phyloP scores from a whole-genome alignment of 2,113 vertebrate species.

The Procapra przewalskii region DNA sequence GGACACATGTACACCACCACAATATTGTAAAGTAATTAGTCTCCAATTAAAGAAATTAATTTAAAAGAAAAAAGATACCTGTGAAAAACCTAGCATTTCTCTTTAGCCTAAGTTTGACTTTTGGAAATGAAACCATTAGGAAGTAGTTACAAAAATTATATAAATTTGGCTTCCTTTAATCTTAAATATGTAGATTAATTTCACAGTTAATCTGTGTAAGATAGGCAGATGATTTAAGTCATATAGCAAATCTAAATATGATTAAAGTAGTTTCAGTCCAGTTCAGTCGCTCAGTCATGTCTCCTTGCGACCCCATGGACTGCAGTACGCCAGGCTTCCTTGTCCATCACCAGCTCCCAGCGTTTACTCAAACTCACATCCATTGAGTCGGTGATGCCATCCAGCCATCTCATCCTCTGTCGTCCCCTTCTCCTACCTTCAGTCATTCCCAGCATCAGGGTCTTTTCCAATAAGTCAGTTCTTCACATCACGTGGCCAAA shows the following conservation, averaged over 20 bases:
- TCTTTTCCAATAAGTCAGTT: background rate
- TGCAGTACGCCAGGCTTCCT: background rate
- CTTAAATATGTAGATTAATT: background rate
- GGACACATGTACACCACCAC: background rate
- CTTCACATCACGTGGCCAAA: background rate
- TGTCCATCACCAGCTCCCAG: background rate
- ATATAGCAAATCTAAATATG: background rate
- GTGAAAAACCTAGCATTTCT: background rate
- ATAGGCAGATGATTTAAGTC: background rate
- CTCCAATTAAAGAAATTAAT: background rate
- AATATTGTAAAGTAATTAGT: background rate
- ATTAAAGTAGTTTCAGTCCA: background rate
- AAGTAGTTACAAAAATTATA: conserved; percentile 21
- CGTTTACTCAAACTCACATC: background rate
- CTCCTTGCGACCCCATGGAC: background rate
- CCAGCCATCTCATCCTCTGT: background rate
- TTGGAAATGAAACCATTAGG: background rate
- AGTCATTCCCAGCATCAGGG: background rate
- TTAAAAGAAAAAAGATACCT: background rate
- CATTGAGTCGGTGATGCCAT: background rate
- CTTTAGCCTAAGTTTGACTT: background rate
- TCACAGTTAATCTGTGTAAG: background rate
- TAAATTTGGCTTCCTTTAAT: background rate
- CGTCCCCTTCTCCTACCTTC: background rate
- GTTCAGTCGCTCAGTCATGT: background rate